phyloP scores from a whole-genome alignment of 2,888 invertebrate species.

The Mellilla xanthometata region DNA sequence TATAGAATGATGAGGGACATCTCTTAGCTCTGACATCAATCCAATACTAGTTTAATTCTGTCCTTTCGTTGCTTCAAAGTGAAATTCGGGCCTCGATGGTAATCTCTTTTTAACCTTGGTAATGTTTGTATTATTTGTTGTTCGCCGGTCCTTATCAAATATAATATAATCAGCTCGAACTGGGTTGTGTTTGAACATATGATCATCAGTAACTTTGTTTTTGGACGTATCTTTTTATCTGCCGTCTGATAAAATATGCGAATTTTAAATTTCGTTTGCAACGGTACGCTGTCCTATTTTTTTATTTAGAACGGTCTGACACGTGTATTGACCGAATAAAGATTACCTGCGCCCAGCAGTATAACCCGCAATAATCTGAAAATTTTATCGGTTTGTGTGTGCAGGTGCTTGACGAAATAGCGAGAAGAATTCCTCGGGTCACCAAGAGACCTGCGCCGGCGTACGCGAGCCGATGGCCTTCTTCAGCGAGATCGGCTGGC shows the following conservation, averaged over 20 bases:
- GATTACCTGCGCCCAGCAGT: too few species aligned
- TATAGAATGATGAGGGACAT: constrained; percentile 33
- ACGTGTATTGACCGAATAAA: too few species aligned
- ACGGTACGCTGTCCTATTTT: too few species aligned
- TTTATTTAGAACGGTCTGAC: too few species aligned
- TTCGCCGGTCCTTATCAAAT: neutral
- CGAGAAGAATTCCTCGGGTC: too few species aligned
- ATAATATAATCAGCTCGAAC: neutral
- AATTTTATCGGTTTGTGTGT: too few species aligned
- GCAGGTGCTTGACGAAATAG: too few species aligned
- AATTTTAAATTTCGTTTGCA: too few species aligned
- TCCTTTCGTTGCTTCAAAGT: constrained; percentile 22
- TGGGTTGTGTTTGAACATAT: neutral
- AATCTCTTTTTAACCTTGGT: constrained; percentile 1
- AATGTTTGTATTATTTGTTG: neutral
- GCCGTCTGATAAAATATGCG: neutral
- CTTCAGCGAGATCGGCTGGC: too few species aligned
- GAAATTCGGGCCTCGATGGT: neutral
- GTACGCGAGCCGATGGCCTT: too few species aligned
- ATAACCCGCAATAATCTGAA: too few species aligned
- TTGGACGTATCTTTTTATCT: neutral
- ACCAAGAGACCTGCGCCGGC: too few species aligned
- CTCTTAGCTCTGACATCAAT: constrained; percentile 27
- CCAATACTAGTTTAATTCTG: constrained; percentile 21
- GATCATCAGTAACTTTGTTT: neutral